Base-by-base conservation (phyloP, 2,888 invertebrate species). In the Geophilus truncorum region DNA sequence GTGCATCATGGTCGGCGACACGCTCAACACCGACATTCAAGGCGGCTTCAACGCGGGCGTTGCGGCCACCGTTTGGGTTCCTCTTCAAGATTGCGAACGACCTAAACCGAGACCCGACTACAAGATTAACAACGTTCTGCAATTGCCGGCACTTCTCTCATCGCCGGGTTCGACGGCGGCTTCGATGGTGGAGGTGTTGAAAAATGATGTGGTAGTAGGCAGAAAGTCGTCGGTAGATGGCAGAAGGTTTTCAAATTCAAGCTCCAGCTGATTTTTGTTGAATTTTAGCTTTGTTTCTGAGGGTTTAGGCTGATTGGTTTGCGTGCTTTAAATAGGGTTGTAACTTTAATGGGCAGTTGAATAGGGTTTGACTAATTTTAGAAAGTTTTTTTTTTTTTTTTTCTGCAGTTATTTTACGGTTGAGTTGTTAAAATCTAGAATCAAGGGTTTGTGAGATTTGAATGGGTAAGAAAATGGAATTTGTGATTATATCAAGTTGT, bases 1-100 rank as follows among this genome's bases (percentile, higher is more conserved):
- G 83, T 94, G 94, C 88, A 90, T 94, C 84, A 95, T 95, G 94
- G 92, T 94, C 85, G 95, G 95, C 77, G 95, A 95, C 86, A 94
- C 94, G 86, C 88, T 95, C 84, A 94, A 94, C 87, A 94, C 95
- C 45, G 95, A 95, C 87, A 94, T 95, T 85, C 90, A 92, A 88
- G 95, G 94, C 82, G 94, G 93, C 32, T 91, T 91, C 84, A 89
- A 92, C 86, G 93, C 94, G 36, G 91, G 92, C 84, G 86, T 94
- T 82, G 93, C 92, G 15, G 92, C 92, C 36, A 94, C 94, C 0
- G 92, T 95, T 23, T 94, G 94, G 94, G 90, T 94, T 83, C 93
- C 93, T 7, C 28, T 81, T 2, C 81, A 81, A n/a, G 77, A 80
- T 9, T 40, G 75, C 25, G 75, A 81, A 2, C 25, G 81, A 7